Base-by-base conservation (phyloP, 2,797 vertebrate species). In the Danio aesculapii region DNA sequence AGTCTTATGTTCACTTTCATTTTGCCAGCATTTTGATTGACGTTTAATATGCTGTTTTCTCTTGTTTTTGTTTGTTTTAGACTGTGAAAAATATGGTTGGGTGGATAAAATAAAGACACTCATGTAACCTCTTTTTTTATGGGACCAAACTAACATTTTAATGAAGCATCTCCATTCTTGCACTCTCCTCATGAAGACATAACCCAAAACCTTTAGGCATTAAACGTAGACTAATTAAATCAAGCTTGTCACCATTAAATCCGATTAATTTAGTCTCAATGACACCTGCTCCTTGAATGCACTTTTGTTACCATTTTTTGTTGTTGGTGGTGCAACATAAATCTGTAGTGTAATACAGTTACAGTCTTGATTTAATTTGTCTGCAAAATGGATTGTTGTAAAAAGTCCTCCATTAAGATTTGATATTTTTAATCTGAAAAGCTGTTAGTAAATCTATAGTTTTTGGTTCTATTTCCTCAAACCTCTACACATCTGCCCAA, bases 51-150 rank as follows among this genome's bases (percentile, higher is more conserved):
- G 83, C 81, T 59, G 82, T 75, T 63, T 70, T 72, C 47, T 73
- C 9, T 57, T 41, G 50, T 59, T 46, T 75, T 83, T 49, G 8
- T 75, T 73, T 77, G 16, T 78, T 73, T 77, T 73, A 85, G 73
- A 85, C 82, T 85, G 84, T 86, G 85, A 85, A 84, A 86, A 79
- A 66, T 76, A 81, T 79, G 80, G 44, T 79, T 72, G 81, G 77
- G 63, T 79, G 52, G 43, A 53, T 57, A 66, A 77, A 79, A 85
- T 77, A 80, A 87, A 87, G 84, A 81, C 83, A 83, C 71, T 82
- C 78, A 70, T 80, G 79, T 83, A 76, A 75, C 39, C 58, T 80
- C 43, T 41, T 62, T 83, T 43, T 30, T 55, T 73, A 84, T 83
- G 83, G 53, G 74, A 83, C 76, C 64, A 69, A 76, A 68, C 68